Base-by-base conservation (phyloP, 2,888 invertebrate genomes). In the Nebria brevicollis region DNA sequence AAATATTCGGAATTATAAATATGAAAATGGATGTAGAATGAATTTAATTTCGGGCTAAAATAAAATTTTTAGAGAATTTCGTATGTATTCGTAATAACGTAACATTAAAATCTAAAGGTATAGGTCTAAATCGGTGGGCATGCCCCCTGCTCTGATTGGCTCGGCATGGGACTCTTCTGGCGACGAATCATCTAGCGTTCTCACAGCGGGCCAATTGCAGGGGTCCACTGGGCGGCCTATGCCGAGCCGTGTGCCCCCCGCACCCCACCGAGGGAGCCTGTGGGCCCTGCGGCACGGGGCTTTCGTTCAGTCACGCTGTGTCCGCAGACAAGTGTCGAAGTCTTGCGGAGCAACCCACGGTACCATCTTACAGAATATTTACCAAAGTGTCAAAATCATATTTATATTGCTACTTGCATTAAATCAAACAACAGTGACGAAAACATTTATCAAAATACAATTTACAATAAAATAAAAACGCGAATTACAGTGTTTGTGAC, bases 251-350 rank as follows among this genome's bases (percentile, higher is more conserved):
- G 73, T 75, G 68, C 77, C 86, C 86, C 82, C 54, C 83, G 72
- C 8, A 13, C 54, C 72, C 82, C 81, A 83, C 83, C 84, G 75
- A 82, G 80, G 82, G 82, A 70, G 41, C 68, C 75, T 79, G 78
- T 78, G 83, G 70, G 83, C 82, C 82, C 83, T 83, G 84, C 81
- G 78, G 66, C 78, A 68, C 84, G 85, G 81, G 82, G 65, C 73
- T 83, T 82, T 81, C 83, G 82, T 84, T 87, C 89, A 89, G 89
- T 89, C 89, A 86, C 87, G 89, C 89, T 88, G 89, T 89, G 90
- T 87, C 86, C 88, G 87, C 88, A 89, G 73, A 66, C 74, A 79
- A 54, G 75, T 75, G 54, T 25, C 54, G 8, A 43, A 20, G 25
- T 54, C 43, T 75, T 20, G 64, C 43, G 54, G 54, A 43, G 75